Percentiles rank a stretch among this genome's conserved stretches.
These are phyloP conservation scores for Cyaniris semiargus DNA, from an alignment of 2,888 invertebrate genomes.

Conservation along the genomic window DNA sequence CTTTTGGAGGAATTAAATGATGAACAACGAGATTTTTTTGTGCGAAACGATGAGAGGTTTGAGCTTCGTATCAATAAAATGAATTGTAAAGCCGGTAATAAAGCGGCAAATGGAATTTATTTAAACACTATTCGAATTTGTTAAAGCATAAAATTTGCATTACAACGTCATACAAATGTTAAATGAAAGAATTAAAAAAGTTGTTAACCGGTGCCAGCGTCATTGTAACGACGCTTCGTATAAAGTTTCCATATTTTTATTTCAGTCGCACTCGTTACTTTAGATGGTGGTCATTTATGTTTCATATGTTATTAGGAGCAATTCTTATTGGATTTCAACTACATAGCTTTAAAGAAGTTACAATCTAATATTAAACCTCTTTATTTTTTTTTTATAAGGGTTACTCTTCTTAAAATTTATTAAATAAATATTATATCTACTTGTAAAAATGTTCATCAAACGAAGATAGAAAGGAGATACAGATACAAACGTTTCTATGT, in stretches of 20 bases:
- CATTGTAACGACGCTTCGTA: constrained; percentile 14
- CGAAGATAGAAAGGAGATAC: no score
- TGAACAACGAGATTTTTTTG: neutral
- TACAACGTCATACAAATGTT: constrained; percentile 28
- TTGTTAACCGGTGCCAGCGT: constrained; percentile 16
- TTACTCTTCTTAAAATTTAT: no score
- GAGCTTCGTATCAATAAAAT: neutral
- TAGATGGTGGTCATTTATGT: constrained; percentile 17
- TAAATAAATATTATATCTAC: no score
- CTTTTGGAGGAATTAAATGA: neutral
- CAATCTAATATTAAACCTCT: neutral
- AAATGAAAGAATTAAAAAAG: constrained; percentile 28
- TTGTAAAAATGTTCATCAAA: no score
- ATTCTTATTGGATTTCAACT: no score
- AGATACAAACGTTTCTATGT: no score
- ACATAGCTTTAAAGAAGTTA: no score
- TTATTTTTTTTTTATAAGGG: neutral
- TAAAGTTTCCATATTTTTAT: constrained; percentile 25
- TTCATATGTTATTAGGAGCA: neutral
- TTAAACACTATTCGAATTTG: neutral
- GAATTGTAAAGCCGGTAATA: neutral
- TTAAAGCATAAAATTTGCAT: constrained; percentile 17
- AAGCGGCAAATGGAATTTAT: neutral
- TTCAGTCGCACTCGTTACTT: constrained; percentile 17
- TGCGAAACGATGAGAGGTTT: neutral